phyloP scores from a whole-genome alignment of 2,888 invertebrate genomes.

The Stomorhina lunata region DNA sequence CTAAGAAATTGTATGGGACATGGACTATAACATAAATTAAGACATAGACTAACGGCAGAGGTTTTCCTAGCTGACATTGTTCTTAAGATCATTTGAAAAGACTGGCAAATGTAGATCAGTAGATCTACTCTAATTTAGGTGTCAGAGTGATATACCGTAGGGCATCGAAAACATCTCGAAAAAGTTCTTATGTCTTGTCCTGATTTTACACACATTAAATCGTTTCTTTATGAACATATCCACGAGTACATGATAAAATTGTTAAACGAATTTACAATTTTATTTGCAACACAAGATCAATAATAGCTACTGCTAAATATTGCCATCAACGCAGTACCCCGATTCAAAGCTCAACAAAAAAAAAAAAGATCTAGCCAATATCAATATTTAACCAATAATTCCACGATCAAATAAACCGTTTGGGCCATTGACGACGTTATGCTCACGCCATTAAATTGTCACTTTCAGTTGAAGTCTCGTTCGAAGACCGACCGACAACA shows the following conservation, averaged over 20 bases:
- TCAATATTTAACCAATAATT: slow-evolving; percentile 58
- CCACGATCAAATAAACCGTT: slow-evolving; percentile 57
- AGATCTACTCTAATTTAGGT: no score
- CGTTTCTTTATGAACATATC: slow-evolving; percentile 5
- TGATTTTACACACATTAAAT: no score
- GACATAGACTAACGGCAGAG: no score
- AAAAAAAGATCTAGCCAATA: slow-evolving; percentile 64
- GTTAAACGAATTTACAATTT: slow-evolving; percentile 21
- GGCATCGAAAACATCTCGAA: no score
- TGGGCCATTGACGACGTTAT: slow-evolving; percentile 67
- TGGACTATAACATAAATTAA: no score
- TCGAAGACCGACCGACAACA: slow-evolving; percentile 68
- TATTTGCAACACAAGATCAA: slow-evolving; percentile 26
- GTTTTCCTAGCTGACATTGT: no score
- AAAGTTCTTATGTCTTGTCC: no score
- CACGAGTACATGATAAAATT: slow-evolving; percentile 16
- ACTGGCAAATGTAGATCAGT: no score
- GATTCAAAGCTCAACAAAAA: slow-evolving; percentile 20
- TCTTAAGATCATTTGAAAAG: no score
- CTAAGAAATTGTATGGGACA: no score
- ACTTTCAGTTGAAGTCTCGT: slow-evolving; percentile 72
- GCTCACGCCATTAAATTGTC: slow-evolving; percentile 78
- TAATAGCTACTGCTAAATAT: slow-evolving; percentile 13
- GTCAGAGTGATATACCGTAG: no score
- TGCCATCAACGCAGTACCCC: not conserved